A percentile compares a stretch with the other conserved stretches of the same genome.
Evolutionary conservation across 2,113 vertebrate genomes (phyloP).

Genomic region (Fukomys damarensis): DNA sequence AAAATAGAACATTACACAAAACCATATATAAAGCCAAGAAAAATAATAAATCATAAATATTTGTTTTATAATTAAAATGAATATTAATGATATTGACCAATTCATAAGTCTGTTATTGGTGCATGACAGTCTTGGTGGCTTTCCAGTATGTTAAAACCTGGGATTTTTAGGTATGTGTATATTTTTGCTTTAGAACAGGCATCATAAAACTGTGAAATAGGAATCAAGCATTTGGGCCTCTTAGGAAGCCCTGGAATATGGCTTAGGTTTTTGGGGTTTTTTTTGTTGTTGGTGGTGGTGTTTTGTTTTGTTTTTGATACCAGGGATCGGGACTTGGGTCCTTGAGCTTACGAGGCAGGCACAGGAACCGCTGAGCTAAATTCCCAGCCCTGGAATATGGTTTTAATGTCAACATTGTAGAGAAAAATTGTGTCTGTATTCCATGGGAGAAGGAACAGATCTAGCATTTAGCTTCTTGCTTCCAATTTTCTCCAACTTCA

Average conservation of each 20-base stretch:
- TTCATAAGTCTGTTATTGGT: neutral
- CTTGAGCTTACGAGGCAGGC: too few species aligned
- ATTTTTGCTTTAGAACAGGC: neutral
- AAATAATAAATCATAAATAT: neutral
- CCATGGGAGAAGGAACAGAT: neutral
- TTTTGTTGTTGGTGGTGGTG: too few species aligned
- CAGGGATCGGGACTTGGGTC: too few species aligned
- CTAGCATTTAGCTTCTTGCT: neutral
- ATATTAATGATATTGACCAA: neutral
- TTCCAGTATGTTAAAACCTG: neutral
- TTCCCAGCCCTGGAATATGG: neutral
- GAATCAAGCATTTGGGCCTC: neutral
- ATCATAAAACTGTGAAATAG: neutral
- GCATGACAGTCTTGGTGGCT: neutral
- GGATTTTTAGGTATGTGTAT: neutral
- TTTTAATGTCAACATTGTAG: neutral
- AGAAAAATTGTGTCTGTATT: neutral
- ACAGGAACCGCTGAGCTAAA: too few species aligned
- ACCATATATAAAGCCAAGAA: neutral
- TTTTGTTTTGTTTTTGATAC: too few species aligned
- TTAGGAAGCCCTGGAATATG: neutral
- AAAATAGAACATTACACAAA: neutral
- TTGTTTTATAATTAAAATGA: constrained; percentile 6
- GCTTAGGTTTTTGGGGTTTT: too few species aligned
- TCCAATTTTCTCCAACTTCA: neutral